phyloP scores from a whole-genome alignment of 2,888 invertebrate species.

The Metopia argyrocephala region DNA sequence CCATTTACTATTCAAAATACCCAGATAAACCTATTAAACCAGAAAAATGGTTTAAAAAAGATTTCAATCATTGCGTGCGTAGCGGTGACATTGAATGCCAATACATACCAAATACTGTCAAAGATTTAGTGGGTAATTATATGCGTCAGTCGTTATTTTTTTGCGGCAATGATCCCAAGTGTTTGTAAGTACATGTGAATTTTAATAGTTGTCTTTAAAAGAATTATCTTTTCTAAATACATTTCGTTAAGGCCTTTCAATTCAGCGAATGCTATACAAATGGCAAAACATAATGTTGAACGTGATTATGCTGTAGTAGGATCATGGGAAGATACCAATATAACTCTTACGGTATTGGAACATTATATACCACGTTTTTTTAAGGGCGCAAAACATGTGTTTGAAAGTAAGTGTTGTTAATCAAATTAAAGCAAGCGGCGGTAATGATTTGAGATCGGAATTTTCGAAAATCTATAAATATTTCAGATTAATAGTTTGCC shows the following conservation, averaged over 20 bases:
- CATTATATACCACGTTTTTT: slow-evolving; percentile 91
- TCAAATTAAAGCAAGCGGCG: not conserved
- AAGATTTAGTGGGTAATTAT: slow-evolving; percentile 89
- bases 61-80: slow-evolving; percentile 90
- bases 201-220: not conserved
- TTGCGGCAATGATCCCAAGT: slow-evolving; percentile 90
- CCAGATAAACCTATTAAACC: slow-evolving; percentile 81
- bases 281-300: slow-evolving; percentile 91
- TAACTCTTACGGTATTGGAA: slow-evolving; percentile 89
- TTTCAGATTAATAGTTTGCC: too few species aligned
- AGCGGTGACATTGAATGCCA: slow-evolving; percentile 89
- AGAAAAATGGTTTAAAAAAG: slow-evolving; percentile 79
- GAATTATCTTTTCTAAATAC: not conserved
- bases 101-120: slow-evolving; percentile 87
- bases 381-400: slow-evolving; percentile 84
- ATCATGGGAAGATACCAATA: slow-evolving; percentile 91
- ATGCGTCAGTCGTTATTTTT: slow-evolving; percentile 91
- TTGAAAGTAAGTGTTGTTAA: slow-evolving; percentile 83
- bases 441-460: not conserved
- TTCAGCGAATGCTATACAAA: slow-evolving; percentile 83
- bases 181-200: slow-evolving; percentile 82
- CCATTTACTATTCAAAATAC: slow-evolving; percentile 89
- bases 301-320: slow-evolving; percentile 92
- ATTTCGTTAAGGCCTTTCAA: slow-evolving; percentile 55
- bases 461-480: too few species aligned